Conservation (phyloP, 2,113 vertebrate species). For the Pedionomus torquatus region DNA sequence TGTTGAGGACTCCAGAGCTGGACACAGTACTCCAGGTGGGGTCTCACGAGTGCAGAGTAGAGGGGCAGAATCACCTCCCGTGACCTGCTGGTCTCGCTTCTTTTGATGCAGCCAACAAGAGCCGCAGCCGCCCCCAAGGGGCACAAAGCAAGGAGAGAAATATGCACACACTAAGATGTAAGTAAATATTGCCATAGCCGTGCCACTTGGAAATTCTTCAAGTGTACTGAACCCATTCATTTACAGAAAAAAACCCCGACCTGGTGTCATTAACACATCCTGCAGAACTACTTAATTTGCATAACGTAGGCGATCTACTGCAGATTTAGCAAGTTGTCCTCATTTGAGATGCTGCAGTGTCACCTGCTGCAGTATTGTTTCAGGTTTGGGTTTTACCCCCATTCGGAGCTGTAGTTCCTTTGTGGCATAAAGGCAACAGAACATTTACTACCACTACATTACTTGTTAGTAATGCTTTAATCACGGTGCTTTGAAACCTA, state of each 20-base stretch:
- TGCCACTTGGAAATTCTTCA: not conserved
- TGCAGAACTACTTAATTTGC: not conserved
- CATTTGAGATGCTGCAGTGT: not conserved
- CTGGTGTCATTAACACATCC: not conserved
- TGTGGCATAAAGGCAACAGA: not conserved
- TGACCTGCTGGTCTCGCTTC: too few relatives aligned
- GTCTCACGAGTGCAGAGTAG: too few relatives aligned
- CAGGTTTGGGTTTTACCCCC: not conserved
- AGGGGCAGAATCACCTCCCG: too few relatives aligned
- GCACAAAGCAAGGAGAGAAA: not conserved
- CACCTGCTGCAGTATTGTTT: rapidly evolving
- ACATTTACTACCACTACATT: not conserved
- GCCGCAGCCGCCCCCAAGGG: not conserved
- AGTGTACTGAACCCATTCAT: not conserved
- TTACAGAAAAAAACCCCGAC: not conserved
- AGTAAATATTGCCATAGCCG: rapidly evolving
- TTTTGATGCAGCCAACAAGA: too few relatives aligned
- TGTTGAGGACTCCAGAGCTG: too few relatives aligned
- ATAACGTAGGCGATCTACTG: not conserved
- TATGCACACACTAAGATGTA: not conserved
- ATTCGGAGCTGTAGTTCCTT: not conserved
- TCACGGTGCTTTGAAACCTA: not conserved
- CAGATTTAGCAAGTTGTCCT: not conserved
- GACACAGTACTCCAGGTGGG: too few relatives aligned
- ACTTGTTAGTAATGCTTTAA: constrained; percentile 9